Conservation (phyloP, 2,113 vertebrate species). For the Clarias macrocephalus region DNA sequence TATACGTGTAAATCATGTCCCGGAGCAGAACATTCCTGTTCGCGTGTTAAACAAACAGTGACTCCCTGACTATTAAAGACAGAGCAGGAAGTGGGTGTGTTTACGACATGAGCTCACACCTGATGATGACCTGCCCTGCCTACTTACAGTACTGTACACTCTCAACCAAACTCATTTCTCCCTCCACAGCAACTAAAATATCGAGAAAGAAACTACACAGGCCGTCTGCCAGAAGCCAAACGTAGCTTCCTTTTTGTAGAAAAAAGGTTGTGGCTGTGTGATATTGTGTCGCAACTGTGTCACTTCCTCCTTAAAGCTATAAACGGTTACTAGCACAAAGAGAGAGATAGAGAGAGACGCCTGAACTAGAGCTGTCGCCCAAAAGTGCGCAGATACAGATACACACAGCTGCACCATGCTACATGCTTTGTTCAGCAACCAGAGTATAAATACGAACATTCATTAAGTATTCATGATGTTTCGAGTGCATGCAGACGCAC, state of each 20-base stretch:
- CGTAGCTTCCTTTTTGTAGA: neutral
- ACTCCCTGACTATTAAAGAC: neutral
- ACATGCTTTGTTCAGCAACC: neutral
- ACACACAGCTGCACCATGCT: neutral
- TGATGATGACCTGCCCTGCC: neutral
- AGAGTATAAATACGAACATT: neutral
- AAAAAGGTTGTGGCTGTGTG: neutral
- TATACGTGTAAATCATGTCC: neutral
- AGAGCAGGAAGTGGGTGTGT: conserved; percentile 9
- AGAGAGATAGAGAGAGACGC: neutral
- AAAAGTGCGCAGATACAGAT: conserved; percentile 1
- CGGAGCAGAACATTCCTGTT: conserved; percentile 32
- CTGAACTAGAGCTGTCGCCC: neutral
- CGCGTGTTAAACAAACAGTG: conserved; percentile 20
- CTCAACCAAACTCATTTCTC: neutral
- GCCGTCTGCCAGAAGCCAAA: conserved; percentile 7
- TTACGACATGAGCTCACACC: neutral
- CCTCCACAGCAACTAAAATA: neutral
- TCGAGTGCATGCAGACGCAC: too few species aligned
- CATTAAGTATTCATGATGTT: neutral
- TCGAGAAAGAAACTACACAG: neutral
- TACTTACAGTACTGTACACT: neutral
- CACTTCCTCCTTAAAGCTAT: conserved; percentile 31
- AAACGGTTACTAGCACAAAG: conserved; percentile 11
- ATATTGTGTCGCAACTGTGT: conserved; percentile 19